phyloP scores from a whole-genome alignment of 2,113 vertebrate genomes.

The Dipodomys merriami region DNA sequence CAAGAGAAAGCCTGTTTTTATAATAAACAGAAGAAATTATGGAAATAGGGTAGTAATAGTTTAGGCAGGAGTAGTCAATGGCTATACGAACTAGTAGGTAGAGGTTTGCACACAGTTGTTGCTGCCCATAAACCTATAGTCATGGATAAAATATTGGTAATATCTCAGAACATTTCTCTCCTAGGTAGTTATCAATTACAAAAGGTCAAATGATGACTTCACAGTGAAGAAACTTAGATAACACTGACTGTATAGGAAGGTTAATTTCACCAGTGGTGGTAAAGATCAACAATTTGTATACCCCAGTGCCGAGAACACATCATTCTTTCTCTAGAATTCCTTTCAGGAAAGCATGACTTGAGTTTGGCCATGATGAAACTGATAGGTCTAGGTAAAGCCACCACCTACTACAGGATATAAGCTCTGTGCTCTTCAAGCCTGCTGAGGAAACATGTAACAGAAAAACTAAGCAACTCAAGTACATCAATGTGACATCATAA shows the following conservation, averaged over 20 bases:
- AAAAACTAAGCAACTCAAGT: background rate
- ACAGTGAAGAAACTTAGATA: background rate
- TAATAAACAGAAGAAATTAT: constrained; percentile 5
- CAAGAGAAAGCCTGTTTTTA: background rate
- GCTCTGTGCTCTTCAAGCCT: background rate
- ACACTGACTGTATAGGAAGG: background rate
- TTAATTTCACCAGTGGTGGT: background rate
- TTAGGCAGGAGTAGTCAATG: background rate
- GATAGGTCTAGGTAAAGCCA: background rate
- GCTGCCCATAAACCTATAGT: background rate
- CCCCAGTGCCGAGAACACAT: background rate
- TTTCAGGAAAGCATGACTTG: background rate
- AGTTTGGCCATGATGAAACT: background rate
- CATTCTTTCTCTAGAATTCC: background rate
- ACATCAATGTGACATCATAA: constrained; percentile 1
- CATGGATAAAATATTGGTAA: background rate
- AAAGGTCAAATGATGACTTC: background rate
- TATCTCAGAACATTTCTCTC: background rate
- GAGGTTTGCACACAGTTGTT: background rate
- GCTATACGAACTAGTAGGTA: background rate
- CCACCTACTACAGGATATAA: background rate
- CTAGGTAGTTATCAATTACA: constrained; percentile 4
- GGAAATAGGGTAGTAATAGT: background rate
- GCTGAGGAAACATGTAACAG: background rate
- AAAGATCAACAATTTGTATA: background rate